Conservation (phyloP, 2,888 invertebrate species). For the Microplitis deprimator region DNA sequence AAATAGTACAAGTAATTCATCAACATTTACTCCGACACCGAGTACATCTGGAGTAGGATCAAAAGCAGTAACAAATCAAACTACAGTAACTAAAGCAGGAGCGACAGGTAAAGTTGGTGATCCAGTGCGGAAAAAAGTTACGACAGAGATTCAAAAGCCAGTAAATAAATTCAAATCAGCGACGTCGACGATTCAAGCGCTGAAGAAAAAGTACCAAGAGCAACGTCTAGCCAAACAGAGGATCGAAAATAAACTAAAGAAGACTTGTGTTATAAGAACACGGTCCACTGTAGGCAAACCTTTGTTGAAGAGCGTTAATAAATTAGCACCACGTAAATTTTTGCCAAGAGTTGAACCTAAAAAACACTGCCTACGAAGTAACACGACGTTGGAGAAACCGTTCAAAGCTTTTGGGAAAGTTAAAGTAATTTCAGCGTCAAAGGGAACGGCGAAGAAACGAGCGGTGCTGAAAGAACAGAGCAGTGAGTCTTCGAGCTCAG, state of each 20-base stretch:
- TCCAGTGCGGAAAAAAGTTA: slow-evolving; percentile 58
- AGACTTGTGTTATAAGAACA: slow-evolving; percentile 71
- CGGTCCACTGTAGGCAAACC: slow-evolving; percentile 68
- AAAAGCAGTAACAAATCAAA: slow-evolving; percentile 55
- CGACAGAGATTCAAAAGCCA: slow-evolving; percentile 55
- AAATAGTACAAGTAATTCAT: slow-evolving; percentile 38
- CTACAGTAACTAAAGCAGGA: slow-evolving; percentile 64
- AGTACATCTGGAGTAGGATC: slow-evolving; percentile 37
- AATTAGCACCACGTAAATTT: slow-evolving; percentile 58
- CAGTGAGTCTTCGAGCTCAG: slow-evolving; percentile 52
- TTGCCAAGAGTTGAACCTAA: slow-evolving; percentile 46
- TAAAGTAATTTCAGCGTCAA: slow-evolving; percentile 43
- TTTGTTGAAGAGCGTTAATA: slow-evolving; percentile 68
- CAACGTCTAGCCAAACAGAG: slow-evolving; percentile 75
- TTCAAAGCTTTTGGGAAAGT: slow-evolving; percentile 38
- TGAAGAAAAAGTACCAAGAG: slow-evolving; percentile 76
- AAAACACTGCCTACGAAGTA: slow-evolving; percentile 62
- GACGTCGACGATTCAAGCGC: slow-evolving; percentile 73
- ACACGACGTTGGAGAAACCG: slow-evolving; percentile 43
- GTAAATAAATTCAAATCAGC: slow-evolving; percentile 62
- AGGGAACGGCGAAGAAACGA: slow-evolving; percentile 52
- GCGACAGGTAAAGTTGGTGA: slow-evolving; percentile 65
- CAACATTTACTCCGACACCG: slow-evolving; percentile 28
- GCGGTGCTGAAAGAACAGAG: slow-evolving; percentile 49
- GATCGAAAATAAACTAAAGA: slow-evolving; percentile 64